A percentile compares a stretch with the other conserved stretches of the same genome.
phyloP scores from a whole-genome alignment of 2,113 vertebrate species.

The Carassius auratus region DNA sequence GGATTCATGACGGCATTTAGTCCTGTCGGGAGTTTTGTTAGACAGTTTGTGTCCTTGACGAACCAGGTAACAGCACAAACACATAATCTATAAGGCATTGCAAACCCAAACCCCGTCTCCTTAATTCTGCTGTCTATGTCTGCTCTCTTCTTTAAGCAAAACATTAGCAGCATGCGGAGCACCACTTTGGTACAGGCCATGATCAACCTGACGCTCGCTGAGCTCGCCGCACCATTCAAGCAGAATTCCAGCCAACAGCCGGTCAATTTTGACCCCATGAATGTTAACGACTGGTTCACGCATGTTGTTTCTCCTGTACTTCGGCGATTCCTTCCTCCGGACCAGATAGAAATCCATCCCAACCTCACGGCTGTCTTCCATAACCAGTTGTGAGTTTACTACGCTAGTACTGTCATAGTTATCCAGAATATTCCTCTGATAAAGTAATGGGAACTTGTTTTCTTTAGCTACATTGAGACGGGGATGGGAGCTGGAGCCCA shows the following conservation, averaged over 20 bases:
- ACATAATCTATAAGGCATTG: not conserved
- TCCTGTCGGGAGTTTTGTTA: conserved; percentile 69
- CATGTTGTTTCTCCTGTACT: conserved; percentile 70
- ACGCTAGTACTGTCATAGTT: conserved; percentile 1
- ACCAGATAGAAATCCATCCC: conserved; percentile 50
- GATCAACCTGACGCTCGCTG: conserved; percentile 74
- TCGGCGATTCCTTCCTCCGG: conserved; percentile 57
- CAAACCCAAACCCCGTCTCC: not conserved
- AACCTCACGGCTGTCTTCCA: conserved; percentile 70
- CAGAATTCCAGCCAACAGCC: not conserved
- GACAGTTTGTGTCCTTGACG: conserved; percentile 71
- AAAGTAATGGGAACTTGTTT: not conserved
- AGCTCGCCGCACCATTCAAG: conserved; percentile 68
- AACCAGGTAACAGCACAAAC: conserved; percentile 62
- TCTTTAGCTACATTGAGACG: conserved; percentile 38
- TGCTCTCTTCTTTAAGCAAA: conserved; percentile 58
- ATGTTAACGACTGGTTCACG: conserved; percentile 72
- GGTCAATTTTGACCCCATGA: conserved; percentile 58
- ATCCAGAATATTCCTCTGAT: not conserved
- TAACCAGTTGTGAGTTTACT: conserved; percentile 70
- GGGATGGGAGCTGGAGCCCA: not conserved
- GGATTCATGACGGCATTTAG: conserved; percentile 65
- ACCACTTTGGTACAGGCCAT: conserved; percentile 70
- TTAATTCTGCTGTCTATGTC: not conserved
- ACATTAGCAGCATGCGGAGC: conserved; percentile 64